phyloP scores from a whole-genome alignment of 2,797 vertebrate genomes.

The Crocodylus rhombifer region DNA sequence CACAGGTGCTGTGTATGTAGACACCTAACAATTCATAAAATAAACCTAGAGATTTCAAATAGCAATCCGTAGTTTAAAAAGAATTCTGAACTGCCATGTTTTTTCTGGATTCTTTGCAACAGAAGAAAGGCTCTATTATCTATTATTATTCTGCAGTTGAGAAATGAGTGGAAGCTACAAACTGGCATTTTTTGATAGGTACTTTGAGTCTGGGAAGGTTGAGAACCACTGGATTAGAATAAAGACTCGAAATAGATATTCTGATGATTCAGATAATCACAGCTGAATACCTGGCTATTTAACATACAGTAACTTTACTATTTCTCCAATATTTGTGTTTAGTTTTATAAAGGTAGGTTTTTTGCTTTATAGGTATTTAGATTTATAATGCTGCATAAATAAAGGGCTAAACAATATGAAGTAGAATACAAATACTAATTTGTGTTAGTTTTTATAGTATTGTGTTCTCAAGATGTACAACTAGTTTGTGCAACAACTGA shows the following conservation, averaged over 20 bases:
- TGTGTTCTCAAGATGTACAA: slow-evolving; percentile 68
- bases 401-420: slow-evolving; percentile 41
- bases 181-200: no score
- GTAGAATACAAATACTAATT: slow-evolving; percentile 56
- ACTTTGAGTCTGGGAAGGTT: no score
- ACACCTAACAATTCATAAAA: no score
- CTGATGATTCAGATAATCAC: not conserved
- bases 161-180: no score
- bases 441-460: slow-evolving; percentile 51
- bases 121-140: no score
- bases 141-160: no score
- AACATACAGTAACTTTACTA: not conserved
- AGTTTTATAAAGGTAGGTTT: not conserved
- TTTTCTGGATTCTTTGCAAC: no score
- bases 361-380: slow-evolving; percentile 5
- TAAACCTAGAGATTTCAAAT: no score
- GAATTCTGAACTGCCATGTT: no score
- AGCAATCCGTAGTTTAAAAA: no score
- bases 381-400: slow-evolving; percentile 34
- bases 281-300: not conserved
- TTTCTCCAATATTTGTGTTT: not conserved
- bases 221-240: not conserved
- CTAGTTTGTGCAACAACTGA: slow-evolving; percentile 53
- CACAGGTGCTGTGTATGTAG: no score
- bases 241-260: not conserved